Base-by-base conservation (phyloP, 2,888 invertebrate genomes). In the Melieria picta region DNA sequence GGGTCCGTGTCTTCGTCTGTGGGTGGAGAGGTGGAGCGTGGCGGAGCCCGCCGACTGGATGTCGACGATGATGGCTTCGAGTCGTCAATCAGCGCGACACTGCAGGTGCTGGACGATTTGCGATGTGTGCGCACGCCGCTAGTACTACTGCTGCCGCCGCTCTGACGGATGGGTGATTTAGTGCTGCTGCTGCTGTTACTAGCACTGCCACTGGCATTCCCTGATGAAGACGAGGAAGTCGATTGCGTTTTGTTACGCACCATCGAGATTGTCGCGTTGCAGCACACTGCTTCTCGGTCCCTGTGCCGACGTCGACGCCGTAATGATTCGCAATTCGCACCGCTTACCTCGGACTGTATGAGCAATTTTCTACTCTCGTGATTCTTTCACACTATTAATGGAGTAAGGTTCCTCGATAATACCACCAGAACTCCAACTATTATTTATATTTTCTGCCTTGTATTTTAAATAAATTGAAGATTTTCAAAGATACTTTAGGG, bases 231-330 rank as follows among this genome's bases (percentile, higher is more conserved):
- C 66, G 83, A 84, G 74, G 84, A 85, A 70, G 84, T 83, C 75
- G 86, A 85, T 76, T 85, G 85, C 75, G 84, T 84, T 84, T 87
- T 87, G 77, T 85, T 87, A 75, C 87, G 87, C 80, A 87, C 87
- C 87, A 87, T 87, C 83, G 76, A 64, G 73, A 30, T 30, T 30
- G 30, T 30, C 30, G 30, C 30, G 30, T 30, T 30, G 30, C 30
- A 30, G 30, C 30, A 30, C 30, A 30, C 30, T 30, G 30, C 30
- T 30, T 30, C 30, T 62, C 52, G 60, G 61, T 55, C 65, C 46
- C 30, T 67, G 65, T 42, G 56, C 50, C 47, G 11, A 5, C 30
- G 30, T 30, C 30, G 30, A 30, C 30, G 30, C 30, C 30, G 30
- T 30, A 30, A 30, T 30, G 30, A 30, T 30, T 30, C 30, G 30